A percentile compares a stretch with the other conserved stretches of the same genome.
phyloP scores from a whole-genome alignment of 2,113 vertebrate species.

The Misgurnus mizolepis region DNA sequence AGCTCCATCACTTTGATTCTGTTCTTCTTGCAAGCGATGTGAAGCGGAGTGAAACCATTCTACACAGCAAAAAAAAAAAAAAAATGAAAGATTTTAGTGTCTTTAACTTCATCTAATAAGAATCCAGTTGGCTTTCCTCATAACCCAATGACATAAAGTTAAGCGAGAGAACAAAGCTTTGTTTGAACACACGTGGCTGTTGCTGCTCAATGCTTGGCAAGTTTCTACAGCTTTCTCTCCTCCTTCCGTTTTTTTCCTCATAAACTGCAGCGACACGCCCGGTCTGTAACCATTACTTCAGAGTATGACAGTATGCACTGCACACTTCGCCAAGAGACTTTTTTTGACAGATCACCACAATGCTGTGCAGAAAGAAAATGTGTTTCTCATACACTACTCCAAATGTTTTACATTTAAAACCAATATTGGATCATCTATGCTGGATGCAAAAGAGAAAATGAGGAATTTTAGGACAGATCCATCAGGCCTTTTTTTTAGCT shows the following conservation, averaged over 20 bases:
- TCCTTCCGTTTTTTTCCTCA: constrained; percentile 39
- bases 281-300: constrained; percentile 54
- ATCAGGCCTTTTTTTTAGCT: no score
- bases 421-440: neutral
- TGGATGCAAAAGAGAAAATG: neutral
- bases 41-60: constrained; percentile 98
- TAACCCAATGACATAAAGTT: constrained; percentile 41
- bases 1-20: constrained; percentile 98
- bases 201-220: constrained; percentile 64
- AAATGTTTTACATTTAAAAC: neutral
- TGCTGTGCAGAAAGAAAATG: constrained; percentile 31
- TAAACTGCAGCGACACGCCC: constrained; percentile 51
- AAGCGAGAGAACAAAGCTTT: constrained; percentile 31
- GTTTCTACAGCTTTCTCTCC: constrained; percentile 69
- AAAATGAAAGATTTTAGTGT: neutral
- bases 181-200: constrained; percentile 57
- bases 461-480: no score
- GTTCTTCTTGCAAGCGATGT: constrained; percentile 99
- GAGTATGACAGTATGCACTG: constrained; percentile 47
- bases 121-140: neutral
- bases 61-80: constrained; percentile 56
- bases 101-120: neutral
- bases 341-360: constrained; percentile 38
- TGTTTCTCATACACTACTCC: neutral
- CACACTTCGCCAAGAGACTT: constrained; percentile 26